Conservation (phyloP, 92 coral and sea anemone species). For the Epizoanthus ramosus region DNA sequence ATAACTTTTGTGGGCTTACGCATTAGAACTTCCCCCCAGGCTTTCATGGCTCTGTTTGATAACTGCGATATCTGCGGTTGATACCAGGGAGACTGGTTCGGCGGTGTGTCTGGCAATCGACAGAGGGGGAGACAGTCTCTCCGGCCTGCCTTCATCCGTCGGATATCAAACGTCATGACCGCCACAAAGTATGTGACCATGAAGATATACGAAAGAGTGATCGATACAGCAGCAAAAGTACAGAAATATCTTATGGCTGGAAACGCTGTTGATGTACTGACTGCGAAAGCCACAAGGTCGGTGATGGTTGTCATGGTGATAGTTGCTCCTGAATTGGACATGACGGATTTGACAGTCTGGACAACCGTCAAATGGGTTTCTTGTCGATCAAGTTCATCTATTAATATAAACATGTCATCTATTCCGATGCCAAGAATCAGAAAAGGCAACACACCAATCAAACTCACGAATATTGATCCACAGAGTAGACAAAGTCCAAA, state of each 20-base stretch:
- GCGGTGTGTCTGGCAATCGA: constrained; percentile 42
- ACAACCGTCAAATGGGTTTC: constrained; percentile 51
- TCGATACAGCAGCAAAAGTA: constrained; percentile 67
- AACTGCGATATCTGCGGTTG: constrained; percentile 45
- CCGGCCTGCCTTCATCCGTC: constrained; percentile 66
- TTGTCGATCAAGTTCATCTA: constrained; percentile 78
- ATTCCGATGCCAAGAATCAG: constrained; percentile 79
- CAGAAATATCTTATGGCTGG: constrained; percentile 78
- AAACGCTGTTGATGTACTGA: constrained; percentile 79
- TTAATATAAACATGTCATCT: constrained; percentile 80
- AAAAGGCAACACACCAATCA: constrained; percentile 80
- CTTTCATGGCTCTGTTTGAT: constrained; percentile 57
- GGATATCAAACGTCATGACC: constrained; percentile 66
- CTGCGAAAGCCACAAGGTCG: constrained; percentile 86
- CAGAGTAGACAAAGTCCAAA: constrained; percentile 68
- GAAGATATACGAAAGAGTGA: constrained; percentile 62
- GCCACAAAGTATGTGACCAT: constrained; percentile 73
- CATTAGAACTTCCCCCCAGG: constrained; percentile 65
- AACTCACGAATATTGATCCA: constrained; percentile 67
- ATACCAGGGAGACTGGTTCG: constrained; percentile 50
- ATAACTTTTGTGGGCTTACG: constrained; percentile 38
- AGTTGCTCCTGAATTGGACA: constrained; percentile 82
- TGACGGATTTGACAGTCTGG: constrained; percentile 59
- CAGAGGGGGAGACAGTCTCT: constrained; percentile 64
- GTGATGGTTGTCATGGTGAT: constrained; percentile 92